These are phyloP conservation scores for Myotis lucifugus DNA, from an alignment of 2,113 vertebrate species.

Conservation along the genomic window DNA sequence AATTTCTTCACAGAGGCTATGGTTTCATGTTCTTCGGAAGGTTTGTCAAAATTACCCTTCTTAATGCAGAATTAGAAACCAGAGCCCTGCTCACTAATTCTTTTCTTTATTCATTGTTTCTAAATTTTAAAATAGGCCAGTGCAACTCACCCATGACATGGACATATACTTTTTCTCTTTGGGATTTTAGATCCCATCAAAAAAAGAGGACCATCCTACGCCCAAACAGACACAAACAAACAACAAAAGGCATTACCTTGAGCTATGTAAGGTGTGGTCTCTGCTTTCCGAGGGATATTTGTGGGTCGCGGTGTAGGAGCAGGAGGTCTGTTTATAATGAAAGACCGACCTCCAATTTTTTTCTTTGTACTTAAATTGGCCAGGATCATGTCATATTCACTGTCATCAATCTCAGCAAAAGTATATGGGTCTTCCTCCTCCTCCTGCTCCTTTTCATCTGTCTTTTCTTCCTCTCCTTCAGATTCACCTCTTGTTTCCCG, in stretches of 20 bases:
- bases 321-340: conserved; percentile 80
- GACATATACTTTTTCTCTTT: background rate
- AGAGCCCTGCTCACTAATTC: background rate
- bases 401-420: conserved; percentile 59
- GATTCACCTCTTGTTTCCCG: conserved; percentile 6
- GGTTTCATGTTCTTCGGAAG: background rate
- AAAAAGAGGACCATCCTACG: background rate
- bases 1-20: background rate
- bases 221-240: background rate
- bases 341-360: conserved; percentile 57
- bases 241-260: conserved; percentile 70
- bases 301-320: conserved; percentile 72
- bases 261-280: conserved; percentile 75
- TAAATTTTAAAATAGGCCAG: background rate
- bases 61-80: conserved; percentile 21
- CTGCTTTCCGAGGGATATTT: conserved; percentile 45
- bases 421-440: conserved; percentile 76
- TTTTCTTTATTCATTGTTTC: conserved; percentile 1
- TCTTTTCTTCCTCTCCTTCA: background rate
- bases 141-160: background rate
- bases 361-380: conserved; percentile 61
- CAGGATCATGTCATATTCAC: conserved; percentile 76
- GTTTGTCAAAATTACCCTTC: conserved; percentile 26
- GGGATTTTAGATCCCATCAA: background rate
- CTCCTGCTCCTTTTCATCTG: background rate